These are phyloP conservation scores for Sminthopsis crassicaudata DNA, from an alignment of 2,113 vertebrate species.

Conservation along the genomic window DNA sequence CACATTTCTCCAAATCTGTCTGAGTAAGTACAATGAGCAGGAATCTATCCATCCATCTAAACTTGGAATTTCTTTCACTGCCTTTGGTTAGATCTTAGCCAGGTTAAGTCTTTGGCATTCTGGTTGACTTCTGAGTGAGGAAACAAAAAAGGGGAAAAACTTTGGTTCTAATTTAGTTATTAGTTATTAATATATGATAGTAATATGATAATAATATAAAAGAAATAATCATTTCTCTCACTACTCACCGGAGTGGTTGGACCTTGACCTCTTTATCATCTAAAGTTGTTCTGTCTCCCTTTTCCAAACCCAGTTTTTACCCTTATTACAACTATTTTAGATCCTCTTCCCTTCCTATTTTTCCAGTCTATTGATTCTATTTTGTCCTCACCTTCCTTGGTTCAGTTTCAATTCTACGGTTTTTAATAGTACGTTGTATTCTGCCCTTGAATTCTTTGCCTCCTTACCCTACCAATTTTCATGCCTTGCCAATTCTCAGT, in stretches of 20 bases:
- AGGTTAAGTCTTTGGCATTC: neutral
- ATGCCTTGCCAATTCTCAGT: too few species aligned
- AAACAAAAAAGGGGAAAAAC: neutral
- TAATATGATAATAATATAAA: neutral
- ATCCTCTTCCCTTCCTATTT: neutral
- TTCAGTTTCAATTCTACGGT: too few species aligned
- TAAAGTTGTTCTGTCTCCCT: neutral
- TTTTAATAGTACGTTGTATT: too few species aligned
- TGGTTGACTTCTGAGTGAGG: neutral
- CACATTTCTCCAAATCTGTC: neutral
- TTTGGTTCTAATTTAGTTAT: neutral
- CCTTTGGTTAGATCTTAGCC: neutral
- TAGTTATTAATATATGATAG: neutral
- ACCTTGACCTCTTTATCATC: neutral
- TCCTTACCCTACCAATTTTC: too few species aligned
- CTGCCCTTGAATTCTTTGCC: too few species aligned
- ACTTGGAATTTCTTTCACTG: neutral
- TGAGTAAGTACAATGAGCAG: too few species aligned
- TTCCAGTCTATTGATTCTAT: neutral
- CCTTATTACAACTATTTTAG: neutral
- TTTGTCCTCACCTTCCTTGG: too few species aligned
- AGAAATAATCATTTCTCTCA: neutral
- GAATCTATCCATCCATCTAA: neutral
- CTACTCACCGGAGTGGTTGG: neutral
- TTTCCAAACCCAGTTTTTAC: neutral